Evolutionary conservation across 2,888 invertebrate species (phyloP).

Genomic region (Orthosia gracilis): DNA sequence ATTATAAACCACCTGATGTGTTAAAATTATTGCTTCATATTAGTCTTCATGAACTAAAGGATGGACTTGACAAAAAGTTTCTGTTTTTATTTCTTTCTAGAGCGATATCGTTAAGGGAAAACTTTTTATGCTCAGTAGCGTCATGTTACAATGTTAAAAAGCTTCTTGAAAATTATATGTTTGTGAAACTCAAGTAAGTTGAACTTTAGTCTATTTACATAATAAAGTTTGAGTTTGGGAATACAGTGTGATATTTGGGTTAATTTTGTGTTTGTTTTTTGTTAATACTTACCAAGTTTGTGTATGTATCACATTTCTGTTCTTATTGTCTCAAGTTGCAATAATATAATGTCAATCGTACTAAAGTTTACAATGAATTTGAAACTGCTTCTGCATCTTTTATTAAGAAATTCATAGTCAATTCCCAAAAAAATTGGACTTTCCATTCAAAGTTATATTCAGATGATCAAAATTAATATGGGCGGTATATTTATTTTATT

Average conservation of each 20-base stretch:
- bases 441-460: too few species aligned
- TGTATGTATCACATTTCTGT: neutral
- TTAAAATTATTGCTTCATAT: slow-evolving; percentile 44
- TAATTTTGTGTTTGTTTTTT: neutral
- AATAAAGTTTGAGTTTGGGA: neutral
- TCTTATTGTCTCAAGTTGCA: neutral
- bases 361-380: neutral
- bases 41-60: slow-evolving; percentile 33
- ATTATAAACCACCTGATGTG: slow-evolving; percentile 35
- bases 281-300: neutral
- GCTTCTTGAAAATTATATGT: slow-evolving; percentile 5
- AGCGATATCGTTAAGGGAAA: slow-evolving; percentile 12
- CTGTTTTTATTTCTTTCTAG: slow-evolving; percentile 11
- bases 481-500: too few species aligned
- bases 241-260: neutral
- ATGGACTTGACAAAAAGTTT: slow-evolving; percentile 31
- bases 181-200: slow-evolving; percentile 18
- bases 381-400: too few species aligned
- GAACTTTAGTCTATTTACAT: slow-evolving; percentile 16
- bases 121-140: slow-evolving; percentile 22
- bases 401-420: too few species aligned
- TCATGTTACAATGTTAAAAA: slow-evolving; percentile 38
- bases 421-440: too few species aligned
- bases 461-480: too few species aligned
- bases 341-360: neutral